phyloP scores from a whole-genome alignment of 2,113 vertebrate genomes.

The Cottus gobio region DNA sequence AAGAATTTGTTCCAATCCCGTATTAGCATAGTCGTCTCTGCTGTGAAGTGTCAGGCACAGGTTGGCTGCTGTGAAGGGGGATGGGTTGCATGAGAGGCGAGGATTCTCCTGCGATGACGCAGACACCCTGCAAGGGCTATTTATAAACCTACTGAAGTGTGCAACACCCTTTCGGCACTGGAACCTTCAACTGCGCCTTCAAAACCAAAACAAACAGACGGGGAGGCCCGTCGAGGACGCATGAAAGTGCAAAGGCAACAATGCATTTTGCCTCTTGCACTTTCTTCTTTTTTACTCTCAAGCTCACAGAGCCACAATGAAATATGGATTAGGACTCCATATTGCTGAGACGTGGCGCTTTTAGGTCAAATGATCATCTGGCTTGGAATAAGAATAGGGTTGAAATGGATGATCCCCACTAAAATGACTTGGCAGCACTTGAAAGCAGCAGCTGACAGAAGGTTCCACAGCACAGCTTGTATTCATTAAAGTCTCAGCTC shows the following conservation, averaged over 20 bases:
- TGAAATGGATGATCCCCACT: constrained; percentile 68
- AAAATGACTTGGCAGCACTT: constrained; percentile 79
- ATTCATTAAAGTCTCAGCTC: constrained; percentile 71
- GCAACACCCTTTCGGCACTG: constrained; percentile 65
- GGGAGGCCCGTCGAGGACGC: background rate
- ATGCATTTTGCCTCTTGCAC: constrained; percentile 2
- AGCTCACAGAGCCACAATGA: constrained; percentile 48
- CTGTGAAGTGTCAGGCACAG: constrained; percentile 42
- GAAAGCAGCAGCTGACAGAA: constrained; percentile 69
- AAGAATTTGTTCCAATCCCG: constrained; percentile 54
- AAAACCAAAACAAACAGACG: constrained; percentile 67
- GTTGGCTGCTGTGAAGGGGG: constrained; percentile 21
- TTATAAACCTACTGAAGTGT: constrained; percentile 76
- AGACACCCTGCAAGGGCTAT: constrained; percentile 73
- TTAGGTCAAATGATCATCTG: constrained; percentile 62
- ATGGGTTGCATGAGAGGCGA: constrained; percentile 30
- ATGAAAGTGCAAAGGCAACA: constrained; percentile 10
- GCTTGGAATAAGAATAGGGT: constrained; percentile 62
- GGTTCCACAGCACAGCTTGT: constrained; percentile 63
- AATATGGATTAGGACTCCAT: constrained; percentile 66
- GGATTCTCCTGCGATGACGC: constrained; percentile 78
- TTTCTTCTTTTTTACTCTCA: background rate
- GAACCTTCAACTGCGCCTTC: constrained; percentile 68
- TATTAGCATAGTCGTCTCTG: constrained; percentile 59
- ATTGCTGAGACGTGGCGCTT: constrained; percentile 51